phyloP scores from a whole-genome alignment of 2,797 vertebrate species.

The Cynopterus sphinx region DNA sequence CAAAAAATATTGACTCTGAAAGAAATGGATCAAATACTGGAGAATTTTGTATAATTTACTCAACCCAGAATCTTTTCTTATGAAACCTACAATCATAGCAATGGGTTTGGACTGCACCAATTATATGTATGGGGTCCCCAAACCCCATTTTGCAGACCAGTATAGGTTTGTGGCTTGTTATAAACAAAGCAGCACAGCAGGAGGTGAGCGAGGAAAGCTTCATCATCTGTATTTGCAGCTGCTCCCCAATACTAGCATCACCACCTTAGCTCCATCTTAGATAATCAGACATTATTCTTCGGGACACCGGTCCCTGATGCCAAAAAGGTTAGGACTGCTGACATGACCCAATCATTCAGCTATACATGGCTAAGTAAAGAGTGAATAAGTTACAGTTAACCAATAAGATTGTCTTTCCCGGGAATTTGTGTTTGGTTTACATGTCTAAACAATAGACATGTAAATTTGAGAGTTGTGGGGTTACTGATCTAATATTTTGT shows the following conservation, averaged over 20 bases:
- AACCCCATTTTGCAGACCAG: too few relatives aligned
- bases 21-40: neutral
- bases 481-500: neutral
- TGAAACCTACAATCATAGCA: neutral
- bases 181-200: too few relatives aligned
- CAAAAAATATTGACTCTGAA: neutral
- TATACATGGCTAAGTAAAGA: neutral
- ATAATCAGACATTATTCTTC: too few relatives aligned
- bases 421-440: neutral
- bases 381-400: neutral
- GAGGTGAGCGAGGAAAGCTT: too few relatives aligned
- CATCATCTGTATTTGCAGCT: too few relatives aligned
- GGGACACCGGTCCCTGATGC: too few relatives aligned
- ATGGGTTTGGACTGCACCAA: fast-evolving
- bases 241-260: too few relatives aligned
- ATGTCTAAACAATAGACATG: neutral
- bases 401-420: neutral
- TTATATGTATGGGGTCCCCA: too few relatives aligned
- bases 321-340: too few relatives aligned
- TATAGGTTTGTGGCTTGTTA: too few relatives aligned
- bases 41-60: neutral
- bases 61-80: neutral
- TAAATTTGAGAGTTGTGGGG: neutral
- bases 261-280: too few relatives aligned
- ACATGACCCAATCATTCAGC: neutral